phyloP scores from a whole-genome alignment of 2,113 vertebrate genomes.

The Solea solea region DNA sequence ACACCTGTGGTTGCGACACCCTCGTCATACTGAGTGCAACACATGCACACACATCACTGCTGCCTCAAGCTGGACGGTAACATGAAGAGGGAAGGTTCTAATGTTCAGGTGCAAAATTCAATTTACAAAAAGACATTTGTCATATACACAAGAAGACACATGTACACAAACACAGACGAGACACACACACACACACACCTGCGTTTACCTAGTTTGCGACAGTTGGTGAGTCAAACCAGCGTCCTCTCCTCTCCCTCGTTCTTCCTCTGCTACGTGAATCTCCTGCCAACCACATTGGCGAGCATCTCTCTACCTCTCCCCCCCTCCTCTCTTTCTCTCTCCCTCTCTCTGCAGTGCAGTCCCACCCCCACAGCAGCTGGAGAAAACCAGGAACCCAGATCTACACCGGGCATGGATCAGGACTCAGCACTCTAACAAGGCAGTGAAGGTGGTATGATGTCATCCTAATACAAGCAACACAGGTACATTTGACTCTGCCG shows the following conservation, averaged over 20 bases:
- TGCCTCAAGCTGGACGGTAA: conserved; percentile 3
- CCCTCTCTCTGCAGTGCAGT: conserved; percentile 73
- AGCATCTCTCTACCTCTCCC: conserved; percentile 24
- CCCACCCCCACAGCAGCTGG: conserved; percentile 72
- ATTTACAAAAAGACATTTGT: not conserved
- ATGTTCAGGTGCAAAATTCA: conserved; percentile 16
- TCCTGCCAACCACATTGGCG: conserved; percentile 31
- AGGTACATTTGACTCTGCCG: not conserved
- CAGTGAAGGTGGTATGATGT: conserved; percentile 49
- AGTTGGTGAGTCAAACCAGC: conserved; percentile 34
- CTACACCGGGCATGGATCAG: conserved; percentile 42
- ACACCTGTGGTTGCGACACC: conserved; percentile 27
- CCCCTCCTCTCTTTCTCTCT: conserved; percentile 35
- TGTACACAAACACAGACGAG: not conserved
- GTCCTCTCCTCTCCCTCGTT: conserved; percentile 32
- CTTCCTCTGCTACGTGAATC: conserved; percentile 42
- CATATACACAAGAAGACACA: conserved; percentile 8
- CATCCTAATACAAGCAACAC: conserved; percentile 23
- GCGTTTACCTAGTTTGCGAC: conserved; percentile 58
- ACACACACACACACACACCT: conserved; percentile 17
- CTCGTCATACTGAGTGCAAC: not conserved
- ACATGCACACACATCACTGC: conserved; percentile 9
- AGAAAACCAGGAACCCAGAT: conserved; percentile 69
- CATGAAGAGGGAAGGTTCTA: not conserved
- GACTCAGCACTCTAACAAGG: conserved; percentile 41